Percentiles rank a stretch among this genome's conserved stretches.
These are phyloP conservation scores for Drosophila formosana DNA, from an alignment of 2,888 invertebrate species.

Conservation along the genomic window DNA sequence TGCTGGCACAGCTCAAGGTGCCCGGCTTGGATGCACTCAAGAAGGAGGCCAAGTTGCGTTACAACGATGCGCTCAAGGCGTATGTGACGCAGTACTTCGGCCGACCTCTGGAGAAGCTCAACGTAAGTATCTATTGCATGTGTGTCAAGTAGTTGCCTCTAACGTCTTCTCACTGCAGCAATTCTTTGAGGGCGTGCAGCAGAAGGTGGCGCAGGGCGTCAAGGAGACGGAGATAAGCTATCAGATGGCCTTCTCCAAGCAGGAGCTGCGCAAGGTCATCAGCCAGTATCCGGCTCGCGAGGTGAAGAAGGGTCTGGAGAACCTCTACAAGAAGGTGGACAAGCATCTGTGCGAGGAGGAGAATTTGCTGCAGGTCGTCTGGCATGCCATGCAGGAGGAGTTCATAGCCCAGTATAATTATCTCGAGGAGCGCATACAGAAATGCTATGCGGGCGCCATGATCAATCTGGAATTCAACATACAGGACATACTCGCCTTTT, in stretches of 20 bases:
- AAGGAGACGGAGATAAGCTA: conserved; percentile 99
- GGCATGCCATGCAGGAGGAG: conserved; percentile 99
- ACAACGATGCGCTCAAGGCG: conserved; percentile 94
- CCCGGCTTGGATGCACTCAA: conserved; percentile 93
- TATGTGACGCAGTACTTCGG: conserved; percentile 99
- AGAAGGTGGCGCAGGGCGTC: conserved; percentile 96
- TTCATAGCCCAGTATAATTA: conserved; percentile 98
- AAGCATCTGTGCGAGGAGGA: conserved; percentile 98
- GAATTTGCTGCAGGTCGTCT: conserved; percentile 97
- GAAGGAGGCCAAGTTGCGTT: conserved; percentile 95
- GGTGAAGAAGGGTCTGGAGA: conserved; percentile 96
- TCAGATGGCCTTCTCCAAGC: conserved; percentile 98
- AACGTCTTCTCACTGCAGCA: conserved; percentile 86
- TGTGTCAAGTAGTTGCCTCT: background rate
- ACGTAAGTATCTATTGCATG: conserved; percentile 87
- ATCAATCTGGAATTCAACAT: conserved; percentile 97
- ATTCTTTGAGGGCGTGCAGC: conserved; percentile 98
- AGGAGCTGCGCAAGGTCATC: conserved; percentile 97
- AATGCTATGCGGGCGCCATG: conserved; percentile 98
- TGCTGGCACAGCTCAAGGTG: conserved; percentile 95
- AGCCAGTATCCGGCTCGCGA: conserved; percentile 96
- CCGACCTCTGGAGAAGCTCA: conserved; percentile 94
- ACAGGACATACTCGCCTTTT: conserved; percentile 97
- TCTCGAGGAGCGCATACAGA: conserved; percentile 95
- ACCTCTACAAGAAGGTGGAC: conserved; percentile 97